Evolutionary conservation across 2,888 invertebrate species (phyloP), one percentile per base, ranked within the genome.

Genomic region (Tuta absoluta): DNA sequence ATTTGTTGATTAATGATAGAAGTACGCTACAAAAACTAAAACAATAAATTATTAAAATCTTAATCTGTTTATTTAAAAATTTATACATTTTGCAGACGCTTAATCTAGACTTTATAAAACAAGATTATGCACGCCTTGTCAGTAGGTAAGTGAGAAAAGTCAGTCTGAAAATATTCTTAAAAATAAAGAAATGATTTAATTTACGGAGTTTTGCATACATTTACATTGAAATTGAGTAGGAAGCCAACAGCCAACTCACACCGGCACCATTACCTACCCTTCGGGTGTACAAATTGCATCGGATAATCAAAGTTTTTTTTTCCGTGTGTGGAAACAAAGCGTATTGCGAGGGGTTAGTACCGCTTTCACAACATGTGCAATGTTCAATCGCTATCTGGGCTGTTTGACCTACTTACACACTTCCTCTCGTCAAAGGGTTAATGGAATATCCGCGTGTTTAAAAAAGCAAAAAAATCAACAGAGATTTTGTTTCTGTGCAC

Each of bases 311-410:
- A 75, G 71, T 84, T 87, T 89, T 89, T 87, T 80, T 3, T 5
- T 10, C 33, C 72, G 64, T 68, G 71, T 71, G 69, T 78, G 80
- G 84, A 90, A 90, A 91, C 90, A 91, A 91, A 89, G 84, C 83
- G 80, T 77, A 82, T 80, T 82, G 75, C 79, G 75, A 77, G 83
- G 90, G 89, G 80, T 91, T 91, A 89, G 90, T 88, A 75, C 66
- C 81, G 89, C 91, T 91, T 90, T 89, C 88, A 87, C 89, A 88
- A 86, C 91, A 91, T 91, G 86, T 91, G 91, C 90, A 88, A 87
- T 89, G 85, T 75, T 77, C 80, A 79, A 83, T 82, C 80, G 84
- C 80, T 84, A 14, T 24, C 28, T 56, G 33, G 56, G 17, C 56
- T 33, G 82, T 82, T 82, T 88, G 89, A 91, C 91, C 91, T 88